Percentiles rank a stretch among this genome's conserved stretches.
phyloP scores from a whole-genome alignment of 2,888 invertebrate genomes.

The Halictus ligatus region DNA sequence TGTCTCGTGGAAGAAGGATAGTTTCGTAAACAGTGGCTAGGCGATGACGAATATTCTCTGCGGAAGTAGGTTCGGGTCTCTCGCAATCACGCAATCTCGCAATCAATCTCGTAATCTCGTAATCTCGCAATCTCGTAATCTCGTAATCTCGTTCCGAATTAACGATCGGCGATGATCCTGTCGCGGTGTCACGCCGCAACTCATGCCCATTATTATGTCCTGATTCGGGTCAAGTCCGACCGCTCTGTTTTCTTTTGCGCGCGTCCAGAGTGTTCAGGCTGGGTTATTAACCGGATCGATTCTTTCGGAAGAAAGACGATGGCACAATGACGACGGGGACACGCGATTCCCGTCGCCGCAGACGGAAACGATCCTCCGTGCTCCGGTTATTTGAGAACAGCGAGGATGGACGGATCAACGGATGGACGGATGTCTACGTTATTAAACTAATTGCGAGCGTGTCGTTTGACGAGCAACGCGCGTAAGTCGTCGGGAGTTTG shows the following conservation, averaged over 20 bases:
- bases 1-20: not conserved
- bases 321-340: conserved; percentile 33
- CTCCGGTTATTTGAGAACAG: conserved; percentile 27
- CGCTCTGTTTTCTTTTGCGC: conserved; percentile 49
- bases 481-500: not conserved
- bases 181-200: conserved; percentile 37
- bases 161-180: conserved; percentile 30
- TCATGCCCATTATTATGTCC: conserved; percentile 46
- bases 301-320: not conserved
- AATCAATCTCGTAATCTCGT: conserved; percentile 34
- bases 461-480: conserved; percentile 36
- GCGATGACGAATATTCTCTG: not conserved
- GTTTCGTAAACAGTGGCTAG: not conserved
- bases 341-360: not conserved
- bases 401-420: not conserved
- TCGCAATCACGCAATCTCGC: conserved; percentile 1
- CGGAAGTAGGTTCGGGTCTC: not conserved
- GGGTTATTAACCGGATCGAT: not conserved
- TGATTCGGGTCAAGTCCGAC: conserved; percentile 68
- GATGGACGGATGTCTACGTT: conserved; percentile 43
- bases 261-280: not conserved
- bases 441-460: conserved; percentile 42
- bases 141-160: conserved; percentile 33
- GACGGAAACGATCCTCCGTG: not conserved
- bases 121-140: conserved; percentile 6